Evolutionary conservation across 2,888 invertebrate species (phyloP), one percentile per base, ranked within the genome.

Genomic region (Xestia ashworthii): DNA sequence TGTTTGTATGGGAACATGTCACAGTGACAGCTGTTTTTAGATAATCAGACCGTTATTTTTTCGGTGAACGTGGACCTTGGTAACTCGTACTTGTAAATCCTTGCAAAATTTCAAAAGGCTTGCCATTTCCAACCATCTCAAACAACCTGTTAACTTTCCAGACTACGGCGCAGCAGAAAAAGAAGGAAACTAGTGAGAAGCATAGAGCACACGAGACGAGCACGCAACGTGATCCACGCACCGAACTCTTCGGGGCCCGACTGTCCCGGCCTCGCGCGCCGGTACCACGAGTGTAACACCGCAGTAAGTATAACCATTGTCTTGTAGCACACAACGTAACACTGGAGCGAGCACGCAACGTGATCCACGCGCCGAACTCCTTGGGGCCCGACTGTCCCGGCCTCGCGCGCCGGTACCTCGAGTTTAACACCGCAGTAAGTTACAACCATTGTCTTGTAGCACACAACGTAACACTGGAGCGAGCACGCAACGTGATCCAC

Each of bases 211-310:
- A 62, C 82, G 44, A 90, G 95, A 65, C 89, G 92, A 25, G 80
- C 91, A 53, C 89, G 94, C n/a, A 91, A 92, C 78, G 88, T 91
- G 38, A 82, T 86, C 32, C 89, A 81, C 60, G 88, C 76, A 9
- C 88, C 88, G 4, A 80, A 74, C 12, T 85, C 86, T 0, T 89
- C 90, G 4, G 92, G 92, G 5, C 95, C 94, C 0, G 95, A 98
- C 88, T 98, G 98, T 92, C 97, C 98, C 64, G 98, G 98, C 38
- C 97, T 98, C 32, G 97, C 98, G 89, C 97, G 98, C 90, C 97
- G 98, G 76, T 98, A 98, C 94, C 98, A 98, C 90, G 97, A 98
- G 91, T 98, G 98, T 94, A 98, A 98, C 93, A 98, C 97, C 85
- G 97, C 98, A 97, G 98, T 98, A 94, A 97, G 95, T 91, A 48